Base-by-base conservation (phyloP, 1,140 invertebrate species). In the Rhyzopertha dominica region DNA sequence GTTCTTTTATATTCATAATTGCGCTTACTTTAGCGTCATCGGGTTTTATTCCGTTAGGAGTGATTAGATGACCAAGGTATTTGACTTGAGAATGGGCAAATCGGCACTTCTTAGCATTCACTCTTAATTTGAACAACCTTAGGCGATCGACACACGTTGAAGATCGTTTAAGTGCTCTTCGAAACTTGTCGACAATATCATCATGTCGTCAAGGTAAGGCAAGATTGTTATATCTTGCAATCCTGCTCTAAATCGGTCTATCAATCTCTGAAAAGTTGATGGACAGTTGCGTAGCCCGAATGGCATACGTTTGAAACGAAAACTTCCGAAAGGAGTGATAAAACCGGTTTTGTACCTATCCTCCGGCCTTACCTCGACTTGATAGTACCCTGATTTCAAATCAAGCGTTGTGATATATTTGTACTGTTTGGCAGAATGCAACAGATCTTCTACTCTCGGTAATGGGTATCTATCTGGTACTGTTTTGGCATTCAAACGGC, bases 371-470 rank as follows among this genome's bases (percentile, higher is more conserved):
- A 72, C 49, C 9, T 49, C 47, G 5, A 70, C 52, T 43, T 69
- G 68, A 44, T 55, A 65, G 29, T 68, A 69, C 5, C 66, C 66
- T 16, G 54, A 18, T 14, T 51, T 53, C 5, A 73, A 41, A 59
- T 77, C 74, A 12, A 77, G 34, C 0, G 63, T 64, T 3, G 60
- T n/a, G n/a, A n/a, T n/a, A n/a, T n/a, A n/a, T n/a, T n/a, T n/a
- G n/a, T n/a, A n/a, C n/a, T n/a, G n/a, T n/a, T n/a, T n/a, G n/a
- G n/a, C n/a, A n/a, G n/a, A n/a, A n/a, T n/a, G n/a, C n/a, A n/a
- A n/a, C n/a, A n/a, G n/a, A n/a, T n/a, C n/a, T n/a, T n/a, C n/a
- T n/a, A n/a, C n/a, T n/a, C n/a, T n/a, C n/a, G n/a, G n/a, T n/a
- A n/a, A n/a, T n/a, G n/a, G n/a, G n/a, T n/a, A n/a, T n/a, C n/a